phyloP scores from a whole-genome alignment of 2,113 vertebrate genomes.

The Numenius arquata region DNA sequence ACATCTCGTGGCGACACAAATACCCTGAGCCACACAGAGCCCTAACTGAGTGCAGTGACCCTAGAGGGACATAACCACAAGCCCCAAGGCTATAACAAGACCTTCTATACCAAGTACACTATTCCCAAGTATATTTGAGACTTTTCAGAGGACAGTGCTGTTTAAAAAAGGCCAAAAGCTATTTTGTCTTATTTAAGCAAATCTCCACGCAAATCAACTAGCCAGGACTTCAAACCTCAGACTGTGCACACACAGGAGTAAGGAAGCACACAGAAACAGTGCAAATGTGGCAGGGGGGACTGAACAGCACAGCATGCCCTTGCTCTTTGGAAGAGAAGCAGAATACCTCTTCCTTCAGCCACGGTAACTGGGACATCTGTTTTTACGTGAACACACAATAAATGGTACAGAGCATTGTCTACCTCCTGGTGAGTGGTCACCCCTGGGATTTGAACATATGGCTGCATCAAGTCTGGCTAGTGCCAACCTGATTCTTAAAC shows the following conservation, averaged over 20 bases:
- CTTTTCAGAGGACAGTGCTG: background rate
- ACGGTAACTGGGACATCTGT: background rate
- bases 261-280: background rate
- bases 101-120: background rate
- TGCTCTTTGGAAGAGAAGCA: background rate
- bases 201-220: background rate
- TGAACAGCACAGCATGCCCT: accelerated
- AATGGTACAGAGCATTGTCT: background rate
- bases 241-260: accelerated
- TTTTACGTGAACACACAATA: background rate
- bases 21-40: background rate
- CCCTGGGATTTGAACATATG: background rate
- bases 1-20: background rate
- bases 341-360: background rate
- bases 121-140: background rate
- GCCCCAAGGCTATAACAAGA: background rate
- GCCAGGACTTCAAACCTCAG: background rate
- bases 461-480: background rate
- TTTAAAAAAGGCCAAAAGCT: background rate
- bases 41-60: background rate
- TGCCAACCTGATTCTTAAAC: background rate
- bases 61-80: background rate
- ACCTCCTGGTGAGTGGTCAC: background rate
- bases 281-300: background rate
- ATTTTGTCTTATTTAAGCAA: background rate